These are phyloP conservation scores for Leptinotarsa defecta DNA, from an alignment of 1,140 invertebrate genomes.

Conservation along the genomic window DNA sequence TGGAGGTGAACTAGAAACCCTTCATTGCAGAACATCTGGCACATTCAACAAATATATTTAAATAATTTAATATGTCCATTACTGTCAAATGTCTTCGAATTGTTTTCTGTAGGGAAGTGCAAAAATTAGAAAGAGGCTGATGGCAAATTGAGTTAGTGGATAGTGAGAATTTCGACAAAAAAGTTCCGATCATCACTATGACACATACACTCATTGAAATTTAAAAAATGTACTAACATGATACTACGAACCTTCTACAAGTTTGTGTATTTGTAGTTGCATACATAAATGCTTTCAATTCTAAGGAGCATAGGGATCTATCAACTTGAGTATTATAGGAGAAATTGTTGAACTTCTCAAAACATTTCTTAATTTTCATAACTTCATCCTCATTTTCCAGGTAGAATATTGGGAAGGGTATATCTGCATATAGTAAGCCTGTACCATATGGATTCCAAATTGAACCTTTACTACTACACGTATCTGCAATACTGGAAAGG, in stretches of 20 bases:
- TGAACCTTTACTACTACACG: conserved; percentile 55
- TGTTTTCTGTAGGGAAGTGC: no score
- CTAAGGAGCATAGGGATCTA: conserved; percentile 81
- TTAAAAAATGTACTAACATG: no score
- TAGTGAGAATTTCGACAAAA: no score
- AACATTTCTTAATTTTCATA: conserved; percentile 64
- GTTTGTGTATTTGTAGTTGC: conserved; percentile 83
- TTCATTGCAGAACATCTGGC: no score
- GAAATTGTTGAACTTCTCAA: conserved; percentile 62
- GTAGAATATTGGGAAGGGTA: conserved; percentile 85
- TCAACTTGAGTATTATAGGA: conserved; percentile 65
- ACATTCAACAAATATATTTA: no score
- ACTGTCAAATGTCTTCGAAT: no score
- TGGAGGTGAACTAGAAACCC: no score
- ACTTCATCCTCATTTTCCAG: conserved; percentile 65
- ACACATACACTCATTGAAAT: conserved; percentile 28
- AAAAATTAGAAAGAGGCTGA: no score
- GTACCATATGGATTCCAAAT: conserved; percentile 83
- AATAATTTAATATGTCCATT: no score
- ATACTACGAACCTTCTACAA: conserved; percentile 67
- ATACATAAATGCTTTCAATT: conserved; percentile 87
- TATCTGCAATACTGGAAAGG: conserved; percentile 62
- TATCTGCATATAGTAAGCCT: conserved; percentile 74
- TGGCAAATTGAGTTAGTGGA: no score
- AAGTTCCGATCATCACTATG: background rate